phyloP scores from a whole-genome alignment of 1,140 invertebrate species.

The Epicauta chinensis region DNA sequence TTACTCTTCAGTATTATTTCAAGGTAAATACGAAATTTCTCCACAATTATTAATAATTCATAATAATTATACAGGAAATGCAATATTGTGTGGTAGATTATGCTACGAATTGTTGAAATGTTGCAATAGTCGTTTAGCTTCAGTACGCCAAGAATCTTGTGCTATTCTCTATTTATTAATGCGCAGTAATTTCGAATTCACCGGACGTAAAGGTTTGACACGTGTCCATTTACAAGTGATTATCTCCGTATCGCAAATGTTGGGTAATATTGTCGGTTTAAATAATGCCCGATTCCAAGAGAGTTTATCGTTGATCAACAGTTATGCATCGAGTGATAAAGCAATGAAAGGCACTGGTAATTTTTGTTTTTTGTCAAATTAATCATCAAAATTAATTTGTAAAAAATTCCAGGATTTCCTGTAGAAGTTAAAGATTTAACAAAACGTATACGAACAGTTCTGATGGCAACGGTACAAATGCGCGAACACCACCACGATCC shows the following conservation, averaged over 20 bases:
- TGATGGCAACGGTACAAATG: slow-evolving; percentile 91
- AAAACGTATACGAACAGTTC: slow-evolving; percentile 82
- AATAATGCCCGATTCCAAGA: slow-evolving; percentile 89
- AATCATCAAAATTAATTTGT: background rate
- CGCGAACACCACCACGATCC: slow-evolving; percentile 84
- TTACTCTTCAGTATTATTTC: slow-evolving; percentile 73
- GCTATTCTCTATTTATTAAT: slow-evolving; percentile 86
- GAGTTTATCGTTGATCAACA: slow-evolving; percentile 85
- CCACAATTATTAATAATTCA: background rate
- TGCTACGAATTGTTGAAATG: slow-evolving; percentile 75
- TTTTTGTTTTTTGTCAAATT: background rate
- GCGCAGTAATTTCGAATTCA: slow-evolving; percentile 90
- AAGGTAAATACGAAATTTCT: slow-evolving; percentile 50
- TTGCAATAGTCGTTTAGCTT: slow-evolving; percentile 73
- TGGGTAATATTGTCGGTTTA: slow-evolving; percentile 77
- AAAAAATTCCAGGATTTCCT: slow-evolving; percentile 59
- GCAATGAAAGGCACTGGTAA: slow-evolving; percentile 83
- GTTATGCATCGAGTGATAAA: slow-evolving; percentile 87
- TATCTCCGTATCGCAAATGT: slow-evolving; percentile 86
- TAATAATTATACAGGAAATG: slow-evolving; percentile 56
- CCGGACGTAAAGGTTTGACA: slow-evolving; percentile 71
- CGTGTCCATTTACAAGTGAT: slow-evolving; percentile 84
- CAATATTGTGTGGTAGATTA: slow-evolving; percentile 73
- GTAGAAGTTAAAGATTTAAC: slow-evolving; percentile 88
- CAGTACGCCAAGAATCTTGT: slow-evolving; percentile 80